phyloP scores from a whole-genome alignment of 2,113 vertebrate species.

The Dicaeum eximium region DNA sequence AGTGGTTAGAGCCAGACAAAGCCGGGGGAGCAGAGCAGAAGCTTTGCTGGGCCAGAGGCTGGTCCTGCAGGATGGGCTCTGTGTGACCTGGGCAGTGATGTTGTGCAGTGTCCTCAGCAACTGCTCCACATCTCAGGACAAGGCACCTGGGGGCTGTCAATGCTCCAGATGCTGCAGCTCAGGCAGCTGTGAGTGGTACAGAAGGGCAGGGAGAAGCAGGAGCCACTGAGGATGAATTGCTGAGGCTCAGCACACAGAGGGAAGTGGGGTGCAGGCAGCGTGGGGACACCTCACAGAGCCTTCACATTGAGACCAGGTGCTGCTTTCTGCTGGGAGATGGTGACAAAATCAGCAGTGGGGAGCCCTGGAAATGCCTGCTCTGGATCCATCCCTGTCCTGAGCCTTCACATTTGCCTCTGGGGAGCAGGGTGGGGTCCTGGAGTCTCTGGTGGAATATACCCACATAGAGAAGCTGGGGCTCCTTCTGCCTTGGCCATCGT shows the following conservation, averaged over 20 bases:
- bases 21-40: neutral
- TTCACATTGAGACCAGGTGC: neutral
- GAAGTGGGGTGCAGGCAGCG: neutral
- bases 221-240: neutral
- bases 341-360: neutral
- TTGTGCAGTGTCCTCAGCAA: neutral
- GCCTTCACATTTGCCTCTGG: neutral
- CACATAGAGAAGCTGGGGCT: neutral
- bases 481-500: neutral
- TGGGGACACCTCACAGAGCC: neutral
- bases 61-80: neutral
- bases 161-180: neutral
- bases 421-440: neutral
- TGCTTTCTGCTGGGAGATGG: neutral
- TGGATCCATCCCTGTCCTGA: neutral
- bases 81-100: neutral
- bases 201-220: neutral
- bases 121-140: accelerated
- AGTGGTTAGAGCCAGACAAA: neutral
- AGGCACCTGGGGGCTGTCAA: neutral
- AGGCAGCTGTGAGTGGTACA: neutral
- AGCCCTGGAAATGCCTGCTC: neutral
- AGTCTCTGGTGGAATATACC: neutral
- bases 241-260: neutral
- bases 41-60: neutral